phyloP scores from a whole-genome alignment of 2,888 invertebrate species.

The Dioctria rufipes region DNA sequence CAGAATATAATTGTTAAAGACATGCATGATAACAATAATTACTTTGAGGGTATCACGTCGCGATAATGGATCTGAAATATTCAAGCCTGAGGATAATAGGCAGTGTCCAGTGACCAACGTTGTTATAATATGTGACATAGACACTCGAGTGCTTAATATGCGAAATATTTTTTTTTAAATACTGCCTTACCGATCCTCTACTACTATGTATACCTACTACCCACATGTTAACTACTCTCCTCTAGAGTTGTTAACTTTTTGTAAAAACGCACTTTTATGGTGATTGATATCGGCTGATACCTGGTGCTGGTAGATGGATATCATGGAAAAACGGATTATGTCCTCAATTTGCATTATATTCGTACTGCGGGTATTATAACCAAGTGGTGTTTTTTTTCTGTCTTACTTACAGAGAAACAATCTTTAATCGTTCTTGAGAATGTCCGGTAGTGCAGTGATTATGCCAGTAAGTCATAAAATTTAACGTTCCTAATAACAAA shows the following conservation, averaged over 20 bases:
- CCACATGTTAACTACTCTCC: conserved; percentile 28
- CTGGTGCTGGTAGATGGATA: neutral
- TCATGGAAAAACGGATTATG: conserved; percentile 18
- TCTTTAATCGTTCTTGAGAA: too few relatives aligned
- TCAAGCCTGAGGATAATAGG: conserved; percentile 28
- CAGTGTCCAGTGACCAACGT: conserved; percentile 5
- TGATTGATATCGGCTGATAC: conserved; percentile 37
- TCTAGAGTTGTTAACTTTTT: conserved; percentile 33
- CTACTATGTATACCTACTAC: neutral
- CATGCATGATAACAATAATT: conserved; percentile 50
- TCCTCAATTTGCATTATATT: conserved; percentile 37
- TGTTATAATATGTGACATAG: conserved; percentile 18
- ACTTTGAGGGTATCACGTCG: conserved; percentile 43
- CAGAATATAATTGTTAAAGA: conserved; percentile 46
- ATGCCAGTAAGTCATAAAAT: too few relatives aligned
- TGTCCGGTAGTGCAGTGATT: too few relatives aligned
- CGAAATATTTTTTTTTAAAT: conserved; percentile 36
- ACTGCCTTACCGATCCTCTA: neutral
- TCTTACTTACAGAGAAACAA: too few relatives aligned
- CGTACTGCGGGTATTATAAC: neutral
- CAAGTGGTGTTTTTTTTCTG: too few relatives aligned
- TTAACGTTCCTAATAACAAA: too few relatives aligned
- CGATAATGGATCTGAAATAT: conserved; percentile 41
- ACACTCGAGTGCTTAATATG: conserved; percentile 41
- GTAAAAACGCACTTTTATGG: conserved; percentile 16